A percentile compares a stretch with the other conserved stretches of the same genome.
phyloP scores from a whole-genome alignment of 2,113 vertebrate genomes.

The Dicrurus megarhynchus region DNA sequence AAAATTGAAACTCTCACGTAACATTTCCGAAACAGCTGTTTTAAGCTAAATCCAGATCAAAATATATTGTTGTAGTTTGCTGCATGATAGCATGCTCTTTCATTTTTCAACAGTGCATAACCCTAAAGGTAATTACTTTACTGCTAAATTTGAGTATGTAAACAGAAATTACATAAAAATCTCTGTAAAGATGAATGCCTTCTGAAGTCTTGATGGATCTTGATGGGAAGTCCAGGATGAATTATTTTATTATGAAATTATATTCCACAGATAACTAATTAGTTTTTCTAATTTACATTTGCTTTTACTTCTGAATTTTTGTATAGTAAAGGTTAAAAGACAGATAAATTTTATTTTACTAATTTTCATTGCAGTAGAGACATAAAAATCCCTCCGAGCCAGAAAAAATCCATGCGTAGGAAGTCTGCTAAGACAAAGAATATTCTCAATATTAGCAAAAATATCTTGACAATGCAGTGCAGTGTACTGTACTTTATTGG shows the following conservation, averaged over 20 bases:
- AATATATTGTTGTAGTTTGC: constrained; percentile 20
- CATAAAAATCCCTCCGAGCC: accelerated
- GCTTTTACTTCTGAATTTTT: not conserved
- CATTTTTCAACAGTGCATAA: not conserved
- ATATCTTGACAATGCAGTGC: not conserved
- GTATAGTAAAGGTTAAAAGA: not conserved
- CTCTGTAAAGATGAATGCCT: not conserved
- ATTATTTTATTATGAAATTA: constrained; percentile 9
- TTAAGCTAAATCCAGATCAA: constrained; percentile 40
- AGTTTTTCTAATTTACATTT: not conserved
- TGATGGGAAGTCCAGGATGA: not conserved
- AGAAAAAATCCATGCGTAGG: not conserved
- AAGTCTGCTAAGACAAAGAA: not conserved
- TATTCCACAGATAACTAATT: not conserved
- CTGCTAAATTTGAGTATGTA: not conserved
- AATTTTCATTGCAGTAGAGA: not conserved
- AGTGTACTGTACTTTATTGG: not conserved
- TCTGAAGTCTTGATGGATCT: not conserved
- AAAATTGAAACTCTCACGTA: constrained; percentile 26
- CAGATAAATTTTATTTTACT: not conserved
- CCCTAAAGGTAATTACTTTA: not conserved
- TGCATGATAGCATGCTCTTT: not conserved
- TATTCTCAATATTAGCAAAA: not conserved
- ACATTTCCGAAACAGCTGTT: constrained; percentile 48
- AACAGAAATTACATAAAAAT: not conserved